Conservation (phyloP, 2,797 vertebrate species). For the Notolepis coatsorum region DNA sequence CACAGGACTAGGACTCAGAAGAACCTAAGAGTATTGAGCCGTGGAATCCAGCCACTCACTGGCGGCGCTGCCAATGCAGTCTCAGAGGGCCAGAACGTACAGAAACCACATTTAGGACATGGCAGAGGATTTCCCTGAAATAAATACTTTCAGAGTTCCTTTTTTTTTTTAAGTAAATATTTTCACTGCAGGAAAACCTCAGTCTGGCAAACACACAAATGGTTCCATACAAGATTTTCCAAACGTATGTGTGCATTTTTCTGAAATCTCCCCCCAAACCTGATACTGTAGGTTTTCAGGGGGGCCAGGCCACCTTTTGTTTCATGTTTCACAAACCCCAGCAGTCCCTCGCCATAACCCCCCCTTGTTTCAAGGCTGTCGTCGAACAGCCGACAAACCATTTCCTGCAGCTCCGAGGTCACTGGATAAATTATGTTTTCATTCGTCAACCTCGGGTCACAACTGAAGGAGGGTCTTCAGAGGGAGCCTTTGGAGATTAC, state of each 20-base stretch:
- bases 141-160: slow-evolving; percentile 74
- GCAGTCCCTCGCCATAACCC: slow-evolving; percentile 64
- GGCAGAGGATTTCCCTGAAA: slow-evolving; percentile 72
- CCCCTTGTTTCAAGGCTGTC: slow-evolving; percentile 74
- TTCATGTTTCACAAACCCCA: slow-evolving; percentile 77
- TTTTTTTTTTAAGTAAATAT: slow-evolving; percentile 78
- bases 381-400: slow-evolving; percentile 73
- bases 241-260: slow-evolving; percentile 75
- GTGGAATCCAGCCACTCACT: slow-evolving; percentile 45
- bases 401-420: slow-evolving; percentile 79
- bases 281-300: slow-evolving; percentile 71
- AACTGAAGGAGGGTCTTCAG: slow-evolving; percentile 66
- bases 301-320: slow-evolving; percentile 78
- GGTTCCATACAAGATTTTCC: slow-evolving; percentile 77
- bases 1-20: slow-evolving; percentile 38
- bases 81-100: slow-evolving; percentile 63
- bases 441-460: slow-evolving; percentile 57
- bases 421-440: slow-evolving; percentile 79
- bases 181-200: slow-evolving; percentile 80
- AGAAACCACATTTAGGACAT: slow-evolving; percentile 74
- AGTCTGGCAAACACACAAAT: slow-evolving; percentile 76
- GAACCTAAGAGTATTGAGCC: slow-evolving; percentile 46
- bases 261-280: slow-evolving; percentile 74
- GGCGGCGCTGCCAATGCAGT: slow-evolving; percentile 53
- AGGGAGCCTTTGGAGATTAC: slow-evolving; percentile 75